phyloP scores from a whole-genome alignment of 2,888 invertebrate species.

The Crematogaster levior region DNA sequence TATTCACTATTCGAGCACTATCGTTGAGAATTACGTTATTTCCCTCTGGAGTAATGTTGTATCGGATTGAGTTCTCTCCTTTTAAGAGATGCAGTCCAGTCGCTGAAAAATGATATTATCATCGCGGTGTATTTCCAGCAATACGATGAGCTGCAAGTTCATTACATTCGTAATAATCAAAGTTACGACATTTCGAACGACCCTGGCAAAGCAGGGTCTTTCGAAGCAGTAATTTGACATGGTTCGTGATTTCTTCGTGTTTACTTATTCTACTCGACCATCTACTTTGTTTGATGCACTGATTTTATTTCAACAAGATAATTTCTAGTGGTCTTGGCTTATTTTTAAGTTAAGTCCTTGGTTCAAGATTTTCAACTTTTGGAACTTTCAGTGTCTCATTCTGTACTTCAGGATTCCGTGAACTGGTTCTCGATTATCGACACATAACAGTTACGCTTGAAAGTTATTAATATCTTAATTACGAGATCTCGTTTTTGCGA shows the following conservation, averaged over 20 bases:
- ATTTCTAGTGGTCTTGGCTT: not conserved
- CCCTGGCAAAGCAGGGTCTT: no score
- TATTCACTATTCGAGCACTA: constrained; percentile 62
- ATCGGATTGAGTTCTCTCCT: constrained; percentile 57
- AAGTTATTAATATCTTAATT: constrained; percentile 75
- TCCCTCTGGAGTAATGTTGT: constrained; percentile 78
- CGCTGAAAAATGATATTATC: not conserved
- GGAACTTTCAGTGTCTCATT: not conserved
- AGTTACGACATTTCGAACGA: not conserved
- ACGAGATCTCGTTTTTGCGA: constrained; percentile 72
- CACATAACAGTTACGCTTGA: constrained; percentile 26
- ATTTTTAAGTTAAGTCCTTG: not conserved
- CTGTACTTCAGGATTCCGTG: not conserved
- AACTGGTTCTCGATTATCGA: constrained; percentile 41
- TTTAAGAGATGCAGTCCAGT: constrained; percentile 63
- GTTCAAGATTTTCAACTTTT: not conserved
- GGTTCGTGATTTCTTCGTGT: not conserved
- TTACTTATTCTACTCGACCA: not conserved
- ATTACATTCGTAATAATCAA: not conserved
- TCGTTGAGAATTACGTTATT: constrained; percentile 82
- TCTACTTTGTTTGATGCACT: not conserved
- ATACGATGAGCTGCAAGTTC: not conserved
- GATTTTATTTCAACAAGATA: not conserved
- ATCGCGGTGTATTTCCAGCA: not conserved
- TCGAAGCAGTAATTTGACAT: not conserved